Evolutionary conservation across 2,797 vertebrate species (phyloP).

Genomic region (Chloroceryle amazona): DNA sequence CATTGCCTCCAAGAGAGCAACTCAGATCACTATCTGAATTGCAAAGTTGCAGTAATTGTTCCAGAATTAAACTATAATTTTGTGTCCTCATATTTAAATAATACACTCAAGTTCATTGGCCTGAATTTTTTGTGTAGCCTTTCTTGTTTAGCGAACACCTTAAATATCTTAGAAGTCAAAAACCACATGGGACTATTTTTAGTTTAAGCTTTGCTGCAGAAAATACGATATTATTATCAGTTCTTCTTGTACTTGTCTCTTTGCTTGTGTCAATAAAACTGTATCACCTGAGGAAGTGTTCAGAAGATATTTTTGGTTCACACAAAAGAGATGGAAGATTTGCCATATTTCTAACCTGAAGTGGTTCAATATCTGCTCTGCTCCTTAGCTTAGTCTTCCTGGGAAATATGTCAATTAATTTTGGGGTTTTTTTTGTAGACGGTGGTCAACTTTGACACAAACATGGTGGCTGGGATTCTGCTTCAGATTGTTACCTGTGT

Average conservation of each 20-base stretch:
- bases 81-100: background rate
- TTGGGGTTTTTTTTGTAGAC: background rate
- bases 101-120: background rate
- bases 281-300: background rate
- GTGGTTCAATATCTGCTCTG: background rate
- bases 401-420: background rate
- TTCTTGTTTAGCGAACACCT: background rate
- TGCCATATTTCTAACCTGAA: background rate
- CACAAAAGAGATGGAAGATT: background rate
- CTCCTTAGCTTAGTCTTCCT: background rate
- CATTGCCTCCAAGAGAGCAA: background rate
- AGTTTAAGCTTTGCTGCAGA: background rate
- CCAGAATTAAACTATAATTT: background rate
- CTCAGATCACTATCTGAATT: background rate
- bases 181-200: background rate
- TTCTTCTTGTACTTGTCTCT: background rate
- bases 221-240: background rate
- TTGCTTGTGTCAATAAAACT: background rate
- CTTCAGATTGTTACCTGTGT: rapidly evolving
- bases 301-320: background rate
- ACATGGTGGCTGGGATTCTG: background rate
- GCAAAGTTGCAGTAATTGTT: background rate
- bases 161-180: background rate
- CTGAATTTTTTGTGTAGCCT: background rate
- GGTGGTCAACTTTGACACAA: background rate